These are phyloP conservation scores for Drosophila melanica DNA, from an alignment of 1,140 invertebrate genomes.

Conservation along the genomic window DNA sequence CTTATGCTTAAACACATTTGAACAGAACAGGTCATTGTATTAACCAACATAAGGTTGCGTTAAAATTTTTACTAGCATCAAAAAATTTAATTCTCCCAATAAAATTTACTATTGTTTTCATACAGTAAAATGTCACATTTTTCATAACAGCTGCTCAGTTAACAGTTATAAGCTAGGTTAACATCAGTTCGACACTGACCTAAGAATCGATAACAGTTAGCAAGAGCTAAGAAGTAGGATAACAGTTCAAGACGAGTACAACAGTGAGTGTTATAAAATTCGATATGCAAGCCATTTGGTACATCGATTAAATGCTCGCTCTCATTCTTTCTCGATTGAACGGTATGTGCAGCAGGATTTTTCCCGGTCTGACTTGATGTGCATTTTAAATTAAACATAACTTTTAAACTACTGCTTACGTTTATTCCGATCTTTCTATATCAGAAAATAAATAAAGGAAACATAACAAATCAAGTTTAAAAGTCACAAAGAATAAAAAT, in stretches of 20 bases:
- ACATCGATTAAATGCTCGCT: constrained; percentile 28
- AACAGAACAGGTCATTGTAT: too few relatives aligned
- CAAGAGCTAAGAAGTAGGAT: neutral
- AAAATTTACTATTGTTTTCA: too few relatives aligned
- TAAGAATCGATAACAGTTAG: constrained; percentile 1
- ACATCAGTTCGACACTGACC: neutral
- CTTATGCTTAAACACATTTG: too few relatives aligned
- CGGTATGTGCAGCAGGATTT: constrained; percentile 30
- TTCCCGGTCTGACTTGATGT: constrained; percentile 33
- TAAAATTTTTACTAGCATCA: too few relatives aligned
- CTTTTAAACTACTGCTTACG: constrained; percentile 21
- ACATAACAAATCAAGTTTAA: constrained; percentile 9
- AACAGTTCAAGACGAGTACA: constrained; percentile 8
- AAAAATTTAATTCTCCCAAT: too few relatives aligned
- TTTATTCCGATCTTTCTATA: constrained; percentile 1
- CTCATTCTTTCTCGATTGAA: constrained; percentile 46
- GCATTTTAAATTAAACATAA: constrained; percentile 32
- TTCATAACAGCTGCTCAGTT: neutral
- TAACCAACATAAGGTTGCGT: too few relatives aligned
- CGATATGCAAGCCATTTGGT: constrained; percentile 14
- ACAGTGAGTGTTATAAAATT: neutral
- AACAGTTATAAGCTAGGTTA: too few relatives aligned
- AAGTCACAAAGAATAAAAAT: constrained; percentile 42
- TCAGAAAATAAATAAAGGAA: constrained; percentile 3
- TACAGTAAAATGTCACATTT: too few relatives aligned